Percentiles rank a stretch among this genome's conserved stretches.
These are phyloP conservation scores for Elephantulus edwardii DNA, from an alignment of 2,113 vertebrate genomes.

Conservation along the genomic window DNA sequence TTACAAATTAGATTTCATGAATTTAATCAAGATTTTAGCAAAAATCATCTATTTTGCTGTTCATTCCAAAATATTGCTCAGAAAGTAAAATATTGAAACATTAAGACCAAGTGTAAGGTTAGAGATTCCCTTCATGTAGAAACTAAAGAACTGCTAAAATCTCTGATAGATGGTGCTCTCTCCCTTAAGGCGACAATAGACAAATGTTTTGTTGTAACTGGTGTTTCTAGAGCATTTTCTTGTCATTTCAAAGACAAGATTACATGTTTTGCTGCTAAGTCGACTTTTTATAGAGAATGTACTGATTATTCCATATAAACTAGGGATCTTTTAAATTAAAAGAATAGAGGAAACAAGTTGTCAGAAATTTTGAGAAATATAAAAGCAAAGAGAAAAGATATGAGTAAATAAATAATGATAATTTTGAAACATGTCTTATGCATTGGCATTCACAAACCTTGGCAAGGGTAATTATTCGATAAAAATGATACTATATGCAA, in stretches of 20 bases:
- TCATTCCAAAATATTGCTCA: conserved; percentile 58
- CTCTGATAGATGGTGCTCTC: background rate
- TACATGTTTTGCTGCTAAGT: conserved; percentile 36
- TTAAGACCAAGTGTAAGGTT: background rate
- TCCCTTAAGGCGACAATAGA: background rate
- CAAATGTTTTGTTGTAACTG: background rate
- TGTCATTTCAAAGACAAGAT: background rate
- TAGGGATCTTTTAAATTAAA: conserved; percentile 53
- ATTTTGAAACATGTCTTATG: conserved; percentile 38
- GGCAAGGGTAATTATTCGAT: conserved; percentile 29
- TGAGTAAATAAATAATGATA: background rate
- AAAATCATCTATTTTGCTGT: conserved; percentile 53
- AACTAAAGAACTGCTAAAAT: background rate
- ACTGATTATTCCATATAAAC: conserved; percentile 57
- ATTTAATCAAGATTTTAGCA: conserved; percentile 49
- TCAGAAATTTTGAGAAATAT: background rate
- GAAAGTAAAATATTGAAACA: conserved; percentile 61
- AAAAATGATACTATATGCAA: conserved; percentile 32
- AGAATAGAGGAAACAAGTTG: background rate
- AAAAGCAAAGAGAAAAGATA: conserved; percentile 5
- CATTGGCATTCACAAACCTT: conserved; percentile 17
- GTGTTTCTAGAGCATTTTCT: background rate
- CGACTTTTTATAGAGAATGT: conserved; percentile 44
- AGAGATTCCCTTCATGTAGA: background rate
- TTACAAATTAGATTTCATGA: conserved; percentile 59